Evolutionary conservation across 2,113 vertebrate species (phyloP).

Genomic region (Sitta europaea): DNA sequence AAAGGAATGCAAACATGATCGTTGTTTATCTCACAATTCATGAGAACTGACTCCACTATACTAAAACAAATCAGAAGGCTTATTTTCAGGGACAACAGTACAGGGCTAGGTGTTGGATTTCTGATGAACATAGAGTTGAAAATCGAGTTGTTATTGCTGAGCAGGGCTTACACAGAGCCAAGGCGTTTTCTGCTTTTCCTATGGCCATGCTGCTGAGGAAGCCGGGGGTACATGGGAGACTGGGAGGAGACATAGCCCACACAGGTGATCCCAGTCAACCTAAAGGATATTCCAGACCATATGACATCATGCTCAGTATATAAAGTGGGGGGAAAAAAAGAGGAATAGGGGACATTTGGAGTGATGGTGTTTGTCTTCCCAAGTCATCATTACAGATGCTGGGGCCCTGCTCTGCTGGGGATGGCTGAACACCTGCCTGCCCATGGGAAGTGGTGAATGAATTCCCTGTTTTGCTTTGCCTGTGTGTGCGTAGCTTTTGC

Average conservation of each 20-base stretch:
- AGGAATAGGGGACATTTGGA: neutral
- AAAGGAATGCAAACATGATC: too few relatives aligned
- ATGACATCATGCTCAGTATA: neutral
- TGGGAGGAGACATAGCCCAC: neutral
- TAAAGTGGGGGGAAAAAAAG: rapidly evolving
- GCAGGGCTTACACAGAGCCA: neutral
- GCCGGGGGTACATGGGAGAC: neutral
- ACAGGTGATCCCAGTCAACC: neutral
- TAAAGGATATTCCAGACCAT: neutral
- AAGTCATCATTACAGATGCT: neutral
- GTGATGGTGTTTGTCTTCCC: neutral
- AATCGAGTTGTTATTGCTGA: neutral
- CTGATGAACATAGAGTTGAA: neutral
- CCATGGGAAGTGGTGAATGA: rapidly evolving
- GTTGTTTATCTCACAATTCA: too few relatives aligned
- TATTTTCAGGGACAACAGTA: too few relatives aligned
- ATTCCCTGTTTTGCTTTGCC: neutral
- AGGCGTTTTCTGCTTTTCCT: neutral
- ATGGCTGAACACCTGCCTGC: neutral
- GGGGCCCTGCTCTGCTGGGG: neutral
- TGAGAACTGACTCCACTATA: too few relatives aligned
- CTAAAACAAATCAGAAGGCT: too few relatives aligned
- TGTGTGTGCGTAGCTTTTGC: neutral
- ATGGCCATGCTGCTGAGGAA: too few relatives aligned
- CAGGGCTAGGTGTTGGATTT: neutral